These are phyloP conservation scores for Carettochelys insculpta DNA, from an alignment of 2,113 vertebrate species.

Conservation along the genomic window DNA sequence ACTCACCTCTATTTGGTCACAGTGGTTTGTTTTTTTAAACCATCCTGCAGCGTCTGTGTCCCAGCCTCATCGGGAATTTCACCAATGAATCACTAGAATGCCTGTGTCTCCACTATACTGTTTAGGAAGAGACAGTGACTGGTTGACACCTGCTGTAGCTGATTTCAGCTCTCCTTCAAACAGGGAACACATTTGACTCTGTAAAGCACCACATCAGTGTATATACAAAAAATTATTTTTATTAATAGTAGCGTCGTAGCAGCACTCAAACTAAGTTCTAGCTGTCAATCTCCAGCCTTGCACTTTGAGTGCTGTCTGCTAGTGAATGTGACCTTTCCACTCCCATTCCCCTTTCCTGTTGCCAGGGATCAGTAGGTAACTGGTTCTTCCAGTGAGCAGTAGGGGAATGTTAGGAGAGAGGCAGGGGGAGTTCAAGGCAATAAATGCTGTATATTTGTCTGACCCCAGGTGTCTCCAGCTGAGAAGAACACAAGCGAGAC, in stretches of 20 bases:
- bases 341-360: background rate
- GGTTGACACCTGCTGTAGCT: constrained; percentile 23
- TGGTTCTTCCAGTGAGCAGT: no score
- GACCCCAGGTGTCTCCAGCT: constrained; percentile 84
- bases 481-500: constrained; percentile 90
- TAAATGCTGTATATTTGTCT: background rate
- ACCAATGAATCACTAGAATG: background rate
- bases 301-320: background rate
- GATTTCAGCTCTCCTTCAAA: rapidly evolving
- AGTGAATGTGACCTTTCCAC: background rate
- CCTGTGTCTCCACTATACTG: rapidly evolving
- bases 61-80: background rate
- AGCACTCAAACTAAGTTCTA: rapidly evolving
- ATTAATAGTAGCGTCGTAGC: constrained; percentile 15
- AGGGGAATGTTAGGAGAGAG: background rate
- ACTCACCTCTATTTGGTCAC: background rate
- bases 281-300: background rate
- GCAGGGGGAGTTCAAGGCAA: background rate
- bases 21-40: background rate
- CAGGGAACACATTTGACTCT: background rate
- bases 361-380: background rate
- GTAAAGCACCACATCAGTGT: rapidly evolving
- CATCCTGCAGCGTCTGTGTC: background rate
- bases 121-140: rapidly evolving
- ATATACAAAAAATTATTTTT: no score